These are phyloP conservation scores for Theretra japonica DNA, from an alignment of 2,888 invertebrate genomes.

Conservation along the genomic window DNA sequence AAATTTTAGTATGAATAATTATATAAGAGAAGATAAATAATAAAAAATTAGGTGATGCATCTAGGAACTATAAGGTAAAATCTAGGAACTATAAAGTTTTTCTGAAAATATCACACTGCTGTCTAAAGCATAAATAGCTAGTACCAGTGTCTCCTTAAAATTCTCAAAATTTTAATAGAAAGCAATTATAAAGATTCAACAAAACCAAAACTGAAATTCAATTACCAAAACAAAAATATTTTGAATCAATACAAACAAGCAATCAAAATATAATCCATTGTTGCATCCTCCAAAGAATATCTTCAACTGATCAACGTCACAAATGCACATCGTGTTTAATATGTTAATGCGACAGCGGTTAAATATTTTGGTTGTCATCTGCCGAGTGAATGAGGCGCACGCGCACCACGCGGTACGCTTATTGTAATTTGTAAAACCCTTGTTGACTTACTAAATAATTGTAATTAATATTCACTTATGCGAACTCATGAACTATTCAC, in stretches of 20 bases:
- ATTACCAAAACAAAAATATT: too few relatives aligned
- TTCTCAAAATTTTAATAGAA: too few relatives aligned
- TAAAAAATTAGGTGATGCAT: too few relatives aligned
- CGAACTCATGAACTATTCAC: neutral
- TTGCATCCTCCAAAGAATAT: neutral
- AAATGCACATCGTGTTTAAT: conserved; percentile 4
- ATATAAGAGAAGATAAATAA: neutral
- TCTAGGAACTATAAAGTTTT: too few relatives aligned
- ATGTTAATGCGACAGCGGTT: conserved; percentile 24
- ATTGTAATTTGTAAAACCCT: conserved; percentile 12
- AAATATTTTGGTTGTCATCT: conserved; percentile 23
- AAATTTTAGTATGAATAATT: neutral
- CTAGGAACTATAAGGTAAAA: too few relatives aligned
- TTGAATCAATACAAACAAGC: too few relatives aligned
- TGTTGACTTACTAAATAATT: neutral
- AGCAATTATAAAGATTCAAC: too few relatives aligned
- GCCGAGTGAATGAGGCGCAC: conserved; percentile 8
- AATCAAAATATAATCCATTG: neutral
- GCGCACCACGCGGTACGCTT: neutral
- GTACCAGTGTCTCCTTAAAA: too few relatives aligned
- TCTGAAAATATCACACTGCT: too few relatives aligned
- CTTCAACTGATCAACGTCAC: conserved; percentile 11
- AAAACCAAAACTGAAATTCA: too few relatives aligned
- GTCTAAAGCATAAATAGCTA: too few relatives aligned
- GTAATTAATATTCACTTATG: neutral